phyloP scores from a whole-genome alignment of 2,113 vertebrate genomes.

The Forbesichthys papilliferus region DNA sequence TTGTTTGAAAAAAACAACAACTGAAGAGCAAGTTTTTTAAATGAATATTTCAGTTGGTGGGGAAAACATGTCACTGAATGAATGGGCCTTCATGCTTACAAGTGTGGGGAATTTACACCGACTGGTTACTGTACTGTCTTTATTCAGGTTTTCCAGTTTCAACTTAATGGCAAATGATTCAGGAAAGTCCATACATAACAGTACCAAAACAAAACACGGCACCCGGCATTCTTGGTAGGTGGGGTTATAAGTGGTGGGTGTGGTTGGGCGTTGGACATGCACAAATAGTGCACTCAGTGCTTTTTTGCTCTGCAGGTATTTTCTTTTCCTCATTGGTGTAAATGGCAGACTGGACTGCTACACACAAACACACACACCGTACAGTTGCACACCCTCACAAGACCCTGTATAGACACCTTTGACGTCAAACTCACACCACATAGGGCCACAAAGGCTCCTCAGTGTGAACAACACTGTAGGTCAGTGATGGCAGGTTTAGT shows the following conservation, averaged over 20 bases:
- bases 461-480: slow-evolving; percentile 38
- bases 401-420: slow-evolving; percentile 20
- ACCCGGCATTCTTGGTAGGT: slow-evolving; percentile 5
- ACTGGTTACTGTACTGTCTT: neutral
- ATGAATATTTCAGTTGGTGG: too few relatives aligned
- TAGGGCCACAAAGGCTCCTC: slow-evolving; percentile 61
- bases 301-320: slow-evolving; percentile 16
- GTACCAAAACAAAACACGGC: neutral
- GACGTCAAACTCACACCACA: slow-evolving; percentile 56
- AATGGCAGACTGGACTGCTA: slow-evolving; percentile 7
- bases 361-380: slow-evolving; percentile 13
- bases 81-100: too few relatives aligned
- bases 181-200: slow-evolving; percentile 12
- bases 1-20: too few relatives aligned
- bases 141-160: neutral
- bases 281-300: slow-evolving; percentile 30
- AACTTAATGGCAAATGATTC: slow-evolving; percentile 1
- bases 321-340: slow-evolving; percentile 37
- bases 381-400: slow-evolving; percentile 15
- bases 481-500: slow-evolving; percentile 17
- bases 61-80: too few relatives aligned
- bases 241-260: slow-evolving; percentile 25
- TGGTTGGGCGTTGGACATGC: slow-evolving; percentile 18
- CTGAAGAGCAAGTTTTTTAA: too few relatives aligned
- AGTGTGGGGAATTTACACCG: too few relatives aligned